Evolutionary conservation across 1,140 invertebrate species (phyloP).

Genomic region (Ptiloglossa arizonensis): DNA sequence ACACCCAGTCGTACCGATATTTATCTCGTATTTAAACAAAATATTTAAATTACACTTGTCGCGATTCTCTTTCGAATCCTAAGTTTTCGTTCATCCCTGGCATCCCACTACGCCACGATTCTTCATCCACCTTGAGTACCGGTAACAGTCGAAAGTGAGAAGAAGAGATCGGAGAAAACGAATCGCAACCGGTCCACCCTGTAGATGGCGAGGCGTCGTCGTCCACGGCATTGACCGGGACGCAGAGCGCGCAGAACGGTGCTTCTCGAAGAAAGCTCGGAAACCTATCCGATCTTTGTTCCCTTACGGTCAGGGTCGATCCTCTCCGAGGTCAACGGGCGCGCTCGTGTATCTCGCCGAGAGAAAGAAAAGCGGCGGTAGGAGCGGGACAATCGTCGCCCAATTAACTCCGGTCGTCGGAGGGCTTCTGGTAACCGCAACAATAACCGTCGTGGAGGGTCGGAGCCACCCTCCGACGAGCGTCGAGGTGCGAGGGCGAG

Average conservation of each 20-base stretch:
- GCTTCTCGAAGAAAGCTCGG: constrained; percentile 11
- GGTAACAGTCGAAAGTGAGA: too few relatives aligned
- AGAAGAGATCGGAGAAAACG: too few relatives aligned
- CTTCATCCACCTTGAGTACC: too few relatives aligned
- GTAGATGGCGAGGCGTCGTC: background rate
- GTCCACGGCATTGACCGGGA: background rate
- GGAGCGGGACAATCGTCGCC: constrained; percentile 72
- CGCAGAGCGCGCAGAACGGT: too few relatives aligned
- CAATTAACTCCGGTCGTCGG: constrained; percentile 75
- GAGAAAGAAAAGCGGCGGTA: constrained; percentile 44
- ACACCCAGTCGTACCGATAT: too few relatives aligned
- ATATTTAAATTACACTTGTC: too few relatives aligned
- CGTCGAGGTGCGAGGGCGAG: constrained; percentile 62
- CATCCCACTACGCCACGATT: too few relatives aligned
- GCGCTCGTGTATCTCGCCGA: constrained; percentile 33
- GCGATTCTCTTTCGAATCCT: too few relatives aligned
- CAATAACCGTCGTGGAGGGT: constrained; percentile 72
- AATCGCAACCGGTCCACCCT: too few relatives aligned
- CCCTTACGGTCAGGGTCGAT: constrained; percentile 53
- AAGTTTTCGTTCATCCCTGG: too few relatives aligned
- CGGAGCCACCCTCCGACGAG: constrained; percentile 56
- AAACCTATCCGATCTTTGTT: constrained; percentile 56
- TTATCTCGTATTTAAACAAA: too few relatives aligned
- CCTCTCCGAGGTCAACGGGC: constrained; percentile 49
- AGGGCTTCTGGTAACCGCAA: constrained; percentile 74